Base-by-base conservation (phyloP, 2,888 invertebrate genomes). In the Anoncus sp. region DNA sequence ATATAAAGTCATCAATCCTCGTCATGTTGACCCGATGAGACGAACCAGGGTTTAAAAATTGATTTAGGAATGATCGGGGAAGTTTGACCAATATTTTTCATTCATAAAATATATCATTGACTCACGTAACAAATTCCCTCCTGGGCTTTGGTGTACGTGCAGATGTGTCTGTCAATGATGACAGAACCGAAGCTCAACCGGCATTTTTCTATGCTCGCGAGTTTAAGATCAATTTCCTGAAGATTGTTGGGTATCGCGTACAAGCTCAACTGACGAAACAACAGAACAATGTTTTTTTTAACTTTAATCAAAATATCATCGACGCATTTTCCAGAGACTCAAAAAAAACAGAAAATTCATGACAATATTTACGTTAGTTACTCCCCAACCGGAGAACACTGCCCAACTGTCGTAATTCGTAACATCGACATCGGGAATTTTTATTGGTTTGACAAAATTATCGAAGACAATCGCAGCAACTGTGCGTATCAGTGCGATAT, bases 71-170 rank as follows among this genome's bases (percentile, higher is more conserved):
- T n/a, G n/a, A n/a, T n/a, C n/a, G n/a, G n/a, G n/a, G n/a, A n/a
- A n/a, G n/a, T n/a, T n/a, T n/a, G n/a, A n/a, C n/a, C n/a, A n/a
- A n/a, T n/a, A n/a, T n/a, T n/a, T n/a, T n/a, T n/a, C n/a, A n/a
- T n/a, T n/a, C n/a, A n/a, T n/a, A n/a, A n/a, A n/a, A n/a, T n/a
- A n/a, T 18, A 40, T 31, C 31, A 18, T 55, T 55, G n/a, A 85
- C 86, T 86, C 55, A 89, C 89, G 47, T 87, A 75, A 47, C 89
- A 89, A 9, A 85, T 85, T 40, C 89, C 89, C 82, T 89, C 83
- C 7, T 86, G 86, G 24, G 3, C 3, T 74, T 82, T 84, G 3
- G 86, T 87, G n/a, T 84, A 81, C 6, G 88, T 85, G 60, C 89
- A 89, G 24, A 89, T 85, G 24, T 88, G 86, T 1, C 80, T 69